Evolutionary conservation across 2,113 vertebrate species (phyloP).

Genomic region (Gymnocephalus cernua): DNA sequence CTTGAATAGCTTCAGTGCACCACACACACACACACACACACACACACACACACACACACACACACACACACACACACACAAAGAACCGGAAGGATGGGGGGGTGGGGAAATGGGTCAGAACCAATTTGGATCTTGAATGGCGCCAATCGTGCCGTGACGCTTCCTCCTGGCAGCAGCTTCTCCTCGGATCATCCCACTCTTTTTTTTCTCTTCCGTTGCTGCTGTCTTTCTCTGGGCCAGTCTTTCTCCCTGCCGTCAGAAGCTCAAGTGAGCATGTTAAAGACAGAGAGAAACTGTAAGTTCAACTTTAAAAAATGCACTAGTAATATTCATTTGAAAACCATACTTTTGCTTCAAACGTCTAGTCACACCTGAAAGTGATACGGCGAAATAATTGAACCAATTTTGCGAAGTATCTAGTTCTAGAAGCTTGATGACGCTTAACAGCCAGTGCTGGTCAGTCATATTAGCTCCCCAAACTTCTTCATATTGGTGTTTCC

Average conservation of each 20-base stretch:
- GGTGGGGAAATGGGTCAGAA: slow-evolving; percentile 64
- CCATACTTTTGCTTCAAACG: too few relatives aligned
- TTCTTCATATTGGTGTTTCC: too few relatives aligned
- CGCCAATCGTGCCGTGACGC: slow-evolving; percentile 32
- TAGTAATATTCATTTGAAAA: too few relatives aligned
- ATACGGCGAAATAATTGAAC: too few relatives aligned
- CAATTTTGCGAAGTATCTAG: too few relatives aligned
- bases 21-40: slow-evolving; percentile 19
- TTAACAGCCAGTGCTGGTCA: too few relatives aligned
- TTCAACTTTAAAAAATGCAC: too few relatives aligned
- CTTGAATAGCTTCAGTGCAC: slow-evolving; percentile 24
- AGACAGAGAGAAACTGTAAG: too few relatives aligned
- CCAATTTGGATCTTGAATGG: slow-evolving; percentile 50
- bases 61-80: slow-evolving; percentile 37
- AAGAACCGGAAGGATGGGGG: slow-evolving; percentile 54
- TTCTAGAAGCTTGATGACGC: too few relatives aligned
- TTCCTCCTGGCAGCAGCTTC: slow-evolving; percentile 58
- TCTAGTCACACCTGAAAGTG: too few relatives aligned
- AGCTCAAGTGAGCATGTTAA: too few relatives aligned
- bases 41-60: slow-evolving; percentile 6
- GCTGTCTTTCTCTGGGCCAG: slow-evolving; percentile 24
- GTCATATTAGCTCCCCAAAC: too few relatives aligned
- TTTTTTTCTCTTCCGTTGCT: background rate
- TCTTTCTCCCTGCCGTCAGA: background rate
- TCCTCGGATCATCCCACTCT: slow-evolving; percentile 35